Evolutionary conservation across 2,888 invertebrate genomes (phyloP), one percentile per base, ranked within the genome.

Genomic region (Trachelus stipa): DNA sequence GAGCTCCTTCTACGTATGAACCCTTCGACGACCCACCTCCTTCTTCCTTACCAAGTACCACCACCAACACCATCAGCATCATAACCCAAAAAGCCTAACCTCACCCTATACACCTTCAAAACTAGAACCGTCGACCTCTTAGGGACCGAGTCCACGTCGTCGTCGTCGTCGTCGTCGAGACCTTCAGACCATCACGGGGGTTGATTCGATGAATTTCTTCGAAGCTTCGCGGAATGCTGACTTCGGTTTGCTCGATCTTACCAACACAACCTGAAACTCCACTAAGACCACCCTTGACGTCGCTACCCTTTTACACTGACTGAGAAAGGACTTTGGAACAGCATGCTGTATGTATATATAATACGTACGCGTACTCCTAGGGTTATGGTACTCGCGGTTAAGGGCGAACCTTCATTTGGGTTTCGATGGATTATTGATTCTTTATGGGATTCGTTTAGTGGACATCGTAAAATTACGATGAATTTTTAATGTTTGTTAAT

Each of bases 161-260:
- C 56, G 9, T 40, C 40, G 9, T 9, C 34, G 34, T 34, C 34
- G 34, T 34, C 34, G 9, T 40, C 40, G 33, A 56, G 56, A 56
- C 56, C 56, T 9, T 56, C 56, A 9, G 15, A 40, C 23, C 56
- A 56, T 56, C 56, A 56, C 23, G 56, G 23, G 56, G 56, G 56
- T 83, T 86, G 83, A 83, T 34, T 85, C 87, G 87, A 87, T 89
- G 88, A 89, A 88, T 89, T 89, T 86, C 87, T 87, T 84, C 86
- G 86, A 87, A 86, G 87, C 87, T 12, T 85, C 85, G 82, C 86
- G 86, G 84, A 84, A 86, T 86, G 87, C 88, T 85, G 87, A 87
- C 87, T 87, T 77, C 82, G 83, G 83, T 87, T 84, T 77, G 35
- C 74, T 74, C 80, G 23, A 9, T 56, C 9, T 23, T 56, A 56